Base-by-base conservation (phyloP, 2,113 vertebrate genomes). In the Elaphurus davidianus region DNA sequence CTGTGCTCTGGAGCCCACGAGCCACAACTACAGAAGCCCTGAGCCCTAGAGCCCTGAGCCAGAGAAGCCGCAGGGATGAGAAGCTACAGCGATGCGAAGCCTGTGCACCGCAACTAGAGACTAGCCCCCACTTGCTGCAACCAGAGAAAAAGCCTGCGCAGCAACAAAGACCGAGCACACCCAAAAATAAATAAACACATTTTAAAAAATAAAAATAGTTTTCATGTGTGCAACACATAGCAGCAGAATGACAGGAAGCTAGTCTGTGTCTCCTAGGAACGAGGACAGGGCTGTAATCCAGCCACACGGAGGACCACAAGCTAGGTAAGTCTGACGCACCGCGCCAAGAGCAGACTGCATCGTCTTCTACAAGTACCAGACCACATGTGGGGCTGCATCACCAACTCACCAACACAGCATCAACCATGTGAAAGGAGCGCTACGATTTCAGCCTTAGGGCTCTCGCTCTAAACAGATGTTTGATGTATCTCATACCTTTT, bases 391-490 rank as follows among this genome's bases (percentile, higher is more conserved):
- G 12, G 45, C 74, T 50, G 36, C 3, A 27, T 28, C 59, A 59
- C n/a, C 85, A 36, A 81, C 43, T 60, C 40, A n/a, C 33, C 86
- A 4, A 43, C 0, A 50, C 0, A 33, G n/a, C 27, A 27, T 14
- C 64, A 0, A 36, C 28, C 30, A 86, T n/a, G 6, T 12, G 16
- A 78, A 82, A 82, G 33, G 33, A 74, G 82, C 83, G 30, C 36
- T 16, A 27, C 2, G 14, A n/a, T 59, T 84, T 59, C 45, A 0
- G 76, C 86, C 85, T 74, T 19, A 11, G 15, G 62, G 47, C 54
- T 57, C 45, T 89, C 9, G 0, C 57, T 94, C 78, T 43, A 55
- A 95, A 83, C 54, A 95, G n/a, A 95, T 93, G 87, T 87, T 47
- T 78, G 95, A 59, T 54, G 47, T 55, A 57, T 57, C 57, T 64